Percentiles rank a stretch among this genome's conserved stretches.
These are phyloP conservation scores for Netelia inedita DNA, from an alignment of 2,888 invertebrate species.

Conservation along the genomic window DNA sequence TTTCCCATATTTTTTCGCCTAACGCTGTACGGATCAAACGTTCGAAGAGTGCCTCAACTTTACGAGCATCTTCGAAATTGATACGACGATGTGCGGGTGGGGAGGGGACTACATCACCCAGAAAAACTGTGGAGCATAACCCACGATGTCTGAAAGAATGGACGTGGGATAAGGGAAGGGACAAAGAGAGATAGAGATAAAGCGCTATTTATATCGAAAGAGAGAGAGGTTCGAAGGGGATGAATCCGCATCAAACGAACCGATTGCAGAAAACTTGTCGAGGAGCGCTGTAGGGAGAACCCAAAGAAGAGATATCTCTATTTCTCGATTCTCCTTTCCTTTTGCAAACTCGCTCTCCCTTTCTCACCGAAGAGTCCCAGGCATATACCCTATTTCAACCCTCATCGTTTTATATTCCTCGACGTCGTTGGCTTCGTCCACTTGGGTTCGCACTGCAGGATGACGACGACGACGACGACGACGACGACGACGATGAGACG, in stretches of 20 bases:
- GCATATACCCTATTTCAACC: constrained; percentile 40
- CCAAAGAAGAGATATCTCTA: constrained; percentile 41
- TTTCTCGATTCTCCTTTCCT: constrained; percentile 55
- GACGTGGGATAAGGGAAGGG: constrained; percentile 35
- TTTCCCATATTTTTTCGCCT: constrained; percentile 55
- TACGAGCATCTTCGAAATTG: constrained; percentile 74
- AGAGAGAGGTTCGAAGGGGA: constrained; percentile 55
- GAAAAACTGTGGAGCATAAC: constrained; percentile 18
- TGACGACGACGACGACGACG: constrained; percentile 39
- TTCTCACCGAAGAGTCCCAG: constrained; percentile 32
- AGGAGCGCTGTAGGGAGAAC: constrained; percentile 47
- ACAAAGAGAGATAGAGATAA: constrained; percentile 20
- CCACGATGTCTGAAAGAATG: constrained; percentile 37
- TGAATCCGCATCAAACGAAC: constrained; percentile 79
- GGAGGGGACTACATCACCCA: constrained; percentile 53
- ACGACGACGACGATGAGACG: constrained; percentile 32
- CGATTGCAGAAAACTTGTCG: constrained; percentile 79
- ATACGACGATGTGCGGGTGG: constrained; percentile 51
- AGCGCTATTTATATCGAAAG: constrained; percentile 7
- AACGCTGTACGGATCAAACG: constrained; percentile 17
- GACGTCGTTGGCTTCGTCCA: constrained; percentile 54
- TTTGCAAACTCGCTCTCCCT: constrained; percentile 34
- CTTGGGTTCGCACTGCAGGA: constrained; percentile 51
- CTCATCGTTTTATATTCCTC: constrained; percentile 60
- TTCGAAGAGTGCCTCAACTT: constrained; percentile 75